Evolutionary conservation across 2,888 invertebrate species (phyloP).

Genomic region (Mamestra brassicae): DNA sequence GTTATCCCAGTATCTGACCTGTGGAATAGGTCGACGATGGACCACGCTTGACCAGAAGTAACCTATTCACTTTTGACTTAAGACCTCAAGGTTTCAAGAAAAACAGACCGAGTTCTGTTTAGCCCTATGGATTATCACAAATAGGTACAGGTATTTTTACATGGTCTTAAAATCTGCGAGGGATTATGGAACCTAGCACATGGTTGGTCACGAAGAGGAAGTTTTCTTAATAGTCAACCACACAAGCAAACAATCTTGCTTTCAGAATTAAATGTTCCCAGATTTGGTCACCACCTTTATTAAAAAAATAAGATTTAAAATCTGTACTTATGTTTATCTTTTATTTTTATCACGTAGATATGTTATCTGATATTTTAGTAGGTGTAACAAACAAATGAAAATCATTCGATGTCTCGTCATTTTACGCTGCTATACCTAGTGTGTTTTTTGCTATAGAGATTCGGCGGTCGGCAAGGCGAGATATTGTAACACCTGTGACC

Average conservation of each 20-base stretch:
- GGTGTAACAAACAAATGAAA: slow-evolving; percentile 19
- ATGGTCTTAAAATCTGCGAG: too few relatives aligned
- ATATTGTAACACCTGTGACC: slow-evolving; percentile 47
- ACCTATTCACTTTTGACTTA: too few relatives aligned
- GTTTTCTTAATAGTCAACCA: too few relatives aligned
- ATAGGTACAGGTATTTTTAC: too few relatives aligned
- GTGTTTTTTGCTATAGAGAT: slow-evolving; percentile 16
- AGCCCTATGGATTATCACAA: too few relatives aligned
- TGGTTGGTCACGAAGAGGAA: too few relatives aligned
- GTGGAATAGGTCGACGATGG: background rate
- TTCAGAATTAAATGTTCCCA: background rate
- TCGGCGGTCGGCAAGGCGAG: slow-evolving; percentile 26
- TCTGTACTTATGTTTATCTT: too few relatives aligned
- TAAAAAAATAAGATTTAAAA: background rate
- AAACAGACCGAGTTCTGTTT: background rate
- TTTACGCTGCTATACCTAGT: slow-evolving; percentile 27
- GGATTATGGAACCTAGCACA: too few relatives aligned
- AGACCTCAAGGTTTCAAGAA: background rate
- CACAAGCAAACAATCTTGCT: background rate
- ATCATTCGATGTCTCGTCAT: slow-evolving; percentile 26
- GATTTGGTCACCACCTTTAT: background rate
- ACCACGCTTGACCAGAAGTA: too few relatives aligned
- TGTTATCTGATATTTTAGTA: slow-evolving; percentile 29
- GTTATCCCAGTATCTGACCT: background rate
- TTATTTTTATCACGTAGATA: background rate